Conservation (phyloP, 2,113 vertebrate species). For the Cyanoderma ruficeps region DNA sequence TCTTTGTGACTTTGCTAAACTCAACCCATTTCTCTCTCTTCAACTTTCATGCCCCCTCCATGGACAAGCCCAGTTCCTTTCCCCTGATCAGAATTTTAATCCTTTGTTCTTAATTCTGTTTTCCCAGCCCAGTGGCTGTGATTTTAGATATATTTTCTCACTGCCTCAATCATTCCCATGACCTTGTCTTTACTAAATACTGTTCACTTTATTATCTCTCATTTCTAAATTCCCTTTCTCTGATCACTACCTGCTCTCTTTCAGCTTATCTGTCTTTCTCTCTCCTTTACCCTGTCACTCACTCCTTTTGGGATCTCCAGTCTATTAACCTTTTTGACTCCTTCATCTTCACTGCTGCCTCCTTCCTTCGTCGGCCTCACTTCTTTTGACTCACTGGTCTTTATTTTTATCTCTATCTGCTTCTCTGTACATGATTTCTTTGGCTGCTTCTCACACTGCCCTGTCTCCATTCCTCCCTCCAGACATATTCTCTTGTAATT, state of each 20-base stretch:
- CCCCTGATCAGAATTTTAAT: background rate
- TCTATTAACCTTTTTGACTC: constrained; percentile 69
- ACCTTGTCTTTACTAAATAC: constrained; percentile 61
- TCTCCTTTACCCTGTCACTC: constrained; percentile 50
- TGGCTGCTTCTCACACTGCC: background rate
- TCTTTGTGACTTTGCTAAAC: background rate
- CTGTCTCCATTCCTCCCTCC: background rate
- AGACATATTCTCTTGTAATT: background rate
- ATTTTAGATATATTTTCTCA: constrained; percentile 8
- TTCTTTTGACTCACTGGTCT: constrained; percentile 23
- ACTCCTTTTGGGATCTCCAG: constrained; percentile 56
- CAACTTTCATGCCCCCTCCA: background rate
- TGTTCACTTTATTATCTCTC: constrained; percentile 41
- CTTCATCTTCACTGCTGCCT: constrained; percentile 14
- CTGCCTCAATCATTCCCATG: constrained; percentile 28
- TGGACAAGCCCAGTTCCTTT: background rate
- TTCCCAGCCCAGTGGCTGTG: background rate
- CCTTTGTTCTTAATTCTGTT: background rate
- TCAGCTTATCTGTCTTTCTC: constrained; percentile 45
- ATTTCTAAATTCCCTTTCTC: constrained; percentile 46
- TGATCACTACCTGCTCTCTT: constrained; percentile 52
- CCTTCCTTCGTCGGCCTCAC: constrained; percentile 20
- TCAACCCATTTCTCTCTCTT: background rate
- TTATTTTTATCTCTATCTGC: background rate
- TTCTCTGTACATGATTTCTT: background rate